Evolutionary conservation across 2,888 invertebrate genomes (phyloP).

Genomic region (Tenthredo mesomela): DNA sequence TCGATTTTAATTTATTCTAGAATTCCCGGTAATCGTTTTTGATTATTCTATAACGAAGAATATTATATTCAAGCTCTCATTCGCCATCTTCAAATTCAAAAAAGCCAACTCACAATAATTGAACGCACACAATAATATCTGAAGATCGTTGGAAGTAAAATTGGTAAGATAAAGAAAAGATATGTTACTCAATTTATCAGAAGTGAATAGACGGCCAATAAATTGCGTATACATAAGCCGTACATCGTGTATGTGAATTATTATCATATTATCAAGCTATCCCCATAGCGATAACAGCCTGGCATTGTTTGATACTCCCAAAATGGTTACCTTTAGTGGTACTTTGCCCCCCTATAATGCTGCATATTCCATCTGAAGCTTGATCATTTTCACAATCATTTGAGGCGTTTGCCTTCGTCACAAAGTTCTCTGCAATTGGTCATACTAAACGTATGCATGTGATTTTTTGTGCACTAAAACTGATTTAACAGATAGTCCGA

Average conservation of each 20-base stretch:
- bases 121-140: neutral
- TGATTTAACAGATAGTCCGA: neutral
- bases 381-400: neutral
- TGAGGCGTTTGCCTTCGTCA: neutral
- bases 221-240: neutral
- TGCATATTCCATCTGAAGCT: neutral
- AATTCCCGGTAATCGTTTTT: neutral
- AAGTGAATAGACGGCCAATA: neutral
- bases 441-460: neutral
- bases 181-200: neutral
- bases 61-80: neutral
- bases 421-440: neutral
- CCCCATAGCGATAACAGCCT: neutral
- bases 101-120: neutral
- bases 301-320: slow-evolving; percentile 6
- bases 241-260: neutral
- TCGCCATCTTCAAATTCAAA: neutral
- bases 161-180: neutral
- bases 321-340: neutral
- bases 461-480: neutral
- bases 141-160: neutral
- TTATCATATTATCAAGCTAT: neutral
- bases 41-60: neutral
- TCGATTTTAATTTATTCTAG: neutral
- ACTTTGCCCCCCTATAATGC: neutral